Base-by-base conservation (phyloP, 2,888 invertebrate species). In the Diadegma fenestrale region DNA sequence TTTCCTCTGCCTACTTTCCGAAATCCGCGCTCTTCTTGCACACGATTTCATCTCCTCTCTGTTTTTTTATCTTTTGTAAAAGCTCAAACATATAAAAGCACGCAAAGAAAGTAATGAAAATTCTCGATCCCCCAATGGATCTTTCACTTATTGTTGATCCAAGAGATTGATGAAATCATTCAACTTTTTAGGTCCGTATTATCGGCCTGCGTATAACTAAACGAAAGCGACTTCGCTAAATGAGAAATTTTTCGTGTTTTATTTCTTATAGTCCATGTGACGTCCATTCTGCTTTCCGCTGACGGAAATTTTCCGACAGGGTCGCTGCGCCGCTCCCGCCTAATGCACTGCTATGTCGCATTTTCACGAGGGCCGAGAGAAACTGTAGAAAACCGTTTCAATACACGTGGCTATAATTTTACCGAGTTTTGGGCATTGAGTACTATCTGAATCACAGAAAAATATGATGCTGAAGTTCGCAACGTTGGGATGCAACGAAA, bases 21-120 rank as follows among this genome's bases (percentile, higher is more conserved):
- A 80, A 79, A 77, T 64, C 77, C 81, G 58, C 17, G 43, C 14
- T 80, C 76, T 68, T 51, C 78, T 85, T 80, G 75, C 80, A 80
- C 76, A 45, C 72, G 54, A 77, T 71, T 58, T 43, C 54, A 43
- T 41, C 58, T 76, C 58, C 51, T 72, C 69, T 73, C 71, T 71
- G 75, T 80, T 37, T 66, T 80, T 72, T 73, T 80, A 58, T 66
- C 14, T 22, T 41, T 73, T 54, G 41, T 10, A 2, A 68, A 22
- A 68, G 64, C 8, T 61, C 14, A 41, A 43, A 12, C 61, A 26
- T n/a, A 73, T 22, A 73, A 4, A 19, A 17, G 33, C 10, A n/a
- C n/a, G 33, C n/a, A 10, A 37, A 63, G 12, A 48, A 64, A 63
- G 8, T 30, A 43, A 61, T 48, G 33, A 14, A 75, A 45, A 33